These are phyloP conservation scores for Acanthisitta chloris DNA, from an alignment of 2,113 vertebrate species.

Conservation along the genomic window DNA sequence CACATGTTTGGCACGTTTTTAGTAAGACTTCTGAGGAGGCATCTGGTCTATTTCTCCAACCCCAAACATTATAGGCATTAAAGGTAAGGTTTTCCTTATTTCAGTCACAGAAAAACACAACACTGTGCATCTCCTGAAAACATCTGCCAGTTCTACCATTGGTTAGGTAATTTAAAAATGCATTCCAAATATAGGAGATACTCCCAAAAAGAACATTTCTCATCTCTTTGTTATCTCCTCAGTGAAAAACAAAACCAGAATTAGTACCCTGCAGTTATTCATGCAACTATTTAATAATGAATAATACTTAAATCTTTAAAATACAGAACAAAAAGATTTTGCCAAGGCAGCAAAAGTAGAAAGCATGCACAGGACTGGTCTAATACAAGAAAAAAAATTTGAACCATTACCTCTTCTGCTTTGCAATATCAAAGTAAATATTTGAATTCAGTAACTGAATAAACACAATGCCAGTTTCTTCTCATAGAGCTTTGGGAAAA, in stretches of 20 bases:
- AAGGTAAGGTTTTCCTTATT: neutral
- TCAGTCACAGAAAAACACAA: neutral
- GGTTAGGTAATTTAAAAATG: neutral
- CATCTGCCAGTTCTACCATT: neutral
- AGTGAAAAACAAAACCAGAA: neutral
- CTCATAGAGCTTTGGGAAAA: neutral
- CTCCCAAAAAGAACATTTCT: neutral
- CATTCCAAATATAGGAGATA: neutral
- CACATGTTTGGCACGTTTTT: neutral
- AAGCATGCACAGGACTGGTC: neutral
- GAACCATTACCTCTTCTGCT: neutral
- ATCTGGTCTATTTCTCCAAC: neutral
- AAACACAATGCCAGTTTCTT: neutral
- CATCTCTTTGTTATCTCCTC: neutral
- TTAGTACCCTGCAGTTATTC: neutral
- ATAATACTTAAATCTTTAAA: neutral
- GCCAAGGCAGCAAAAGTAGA: neutral
- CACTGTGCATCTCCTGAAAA: neutral
- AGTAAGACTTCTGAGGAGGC: neutral
- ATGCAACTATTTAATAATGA: neutral
- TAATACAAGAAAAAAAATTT: neutral
- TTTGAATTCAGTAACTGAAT: neutral
- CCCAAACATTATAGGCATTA: neutral
- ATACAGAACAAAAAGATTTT: neutral
- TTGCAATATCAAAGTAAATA: neutral